Evolutionary conservation across 2,888 invertebrate species (phyloP).

Genomic region (Schrankia costaestrigalis): DNA sequence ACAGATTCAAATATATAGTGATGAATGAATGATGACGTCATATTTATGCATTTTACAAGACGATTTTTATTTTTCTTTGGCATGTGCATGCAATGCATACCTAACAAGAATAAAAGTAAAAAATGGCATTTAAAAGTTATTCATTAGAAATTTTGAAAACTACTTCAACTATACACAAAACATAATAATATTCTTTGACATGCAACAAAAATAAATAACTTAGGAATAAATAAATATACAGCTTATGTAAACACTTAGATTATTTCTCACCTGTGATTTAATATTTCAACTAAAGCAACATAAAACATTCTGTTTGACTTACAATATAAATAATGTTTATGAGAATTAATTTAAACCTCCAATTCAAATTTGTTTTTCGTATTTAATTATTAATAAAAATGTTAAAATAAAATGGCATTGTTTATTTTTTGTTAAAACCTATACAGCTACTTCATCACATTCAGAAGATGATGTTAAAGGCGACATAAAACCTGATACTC

Average conservation of each 20-base stretch:
- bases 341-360: slow-evolving; percentile 15
- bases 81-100: slow-evolving; percentile 27
- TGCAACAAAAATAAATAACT: no score
- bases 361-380: slow-evolving; percentile 37
- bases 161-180: slow-evolving; percentile 2
- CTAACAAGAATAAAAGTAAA: slow-evolving; percentile 34
- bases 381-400: slow-evolving; percentile 40
- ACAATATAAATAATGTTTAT: slow-evolving; percentile 19
- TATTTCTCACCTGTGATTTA: slow-evolving; percentile 9
- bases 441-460: no score
- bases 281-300: slow-evolving; percentile 12
- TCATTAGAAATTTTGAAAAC: slow-evolving; percentile 2
- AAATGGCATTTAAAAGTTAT: slow-evolving; percentile 14
- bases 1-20: slow-evolving; percentile 20
- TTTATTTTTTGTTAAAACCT: no score
- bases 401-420: slow-evolving; percentile 32
- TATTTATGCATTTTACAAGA: slow-evolving; percentile 17
- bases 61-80: slow-evolving; percentile 9
- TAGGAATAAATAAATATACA: neutral
- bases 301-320: slow-evolving; percentile 24
- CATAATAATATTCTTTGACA: slow-evolving; percentile 2
- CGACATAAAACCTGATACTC: no score
- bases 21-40: slow-evolving; percentile 19
- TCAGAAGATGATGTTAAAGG: no score
- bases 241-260: slow-evolving; percentile 2